Conservation (phyloP, 2,113 vertebrate species). For the Spea multiplicata region DNA sequence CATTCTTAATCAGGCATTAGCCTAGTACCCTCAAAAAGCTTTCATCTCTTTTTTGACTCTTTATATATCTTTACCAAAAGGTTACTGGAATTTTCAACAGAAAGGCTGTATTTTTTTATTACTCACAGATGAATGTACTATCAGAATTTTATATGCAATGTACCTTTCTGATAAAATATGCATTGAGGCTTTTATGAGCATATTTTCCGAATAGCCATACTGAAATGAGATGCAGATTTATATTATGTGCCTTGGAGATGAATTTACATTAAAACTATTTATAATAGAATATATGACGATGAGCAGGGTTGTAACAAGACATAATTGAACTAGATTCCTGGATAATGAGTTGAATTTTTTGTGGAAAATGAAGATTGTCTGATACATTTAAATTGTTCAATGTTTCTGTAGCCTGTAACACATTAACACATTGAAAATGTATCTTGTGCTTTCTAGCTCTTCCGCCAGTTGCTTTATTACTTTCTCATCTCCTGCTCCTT, state of each 20-base stretch:
- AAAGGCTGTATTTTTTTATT: too few species aligned
- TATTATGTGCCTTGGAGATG: constrained; percentile 5
- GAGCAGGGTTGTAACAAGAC: constrained; percentile 25
- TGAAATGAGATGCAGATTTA: constrained; percentile 14
- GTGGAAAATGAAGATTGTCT: constrained; percentile 27
- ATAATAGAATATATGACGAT: constrained; percentile 22
- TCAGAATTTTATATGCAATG: too few species aligned
- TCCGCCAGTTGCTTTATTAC: constrained; percentile 21
- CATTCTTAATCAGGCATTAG: too few species aligned
- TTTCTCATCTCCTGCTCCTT: constrained; percentile 17
- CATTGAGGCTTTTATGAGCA: constrained; percentile 6
- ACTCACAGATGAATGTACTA: too few species aligned
- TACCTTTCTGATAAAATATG: not conserved
- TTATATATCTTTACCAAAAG: too few species aligned
- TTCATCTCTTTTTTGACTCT: too few species aligned
- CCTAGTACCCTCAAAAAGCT: too few species aligned
- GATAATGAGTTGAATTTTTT: constrained; percentile 24
- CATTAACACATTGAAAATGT: constrained; percentile 37
- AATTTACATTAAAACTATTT: constrained; percentile 26
- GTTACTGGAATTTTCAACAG: too few species aligned
- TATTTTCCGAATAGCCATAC: not conserved
- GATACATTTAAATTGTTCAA: constrained; percentile 18
- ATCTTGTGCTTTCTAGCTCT: constrained; percentile 11
- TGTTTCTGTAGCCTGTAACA: constrained; percentile 9
- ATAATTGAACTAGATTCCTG: constrained; percentile 28